phyloP scores from a whole-genome alignment of 2,797 vertebrate species.

The Notolepis coatsorum region DNA sequence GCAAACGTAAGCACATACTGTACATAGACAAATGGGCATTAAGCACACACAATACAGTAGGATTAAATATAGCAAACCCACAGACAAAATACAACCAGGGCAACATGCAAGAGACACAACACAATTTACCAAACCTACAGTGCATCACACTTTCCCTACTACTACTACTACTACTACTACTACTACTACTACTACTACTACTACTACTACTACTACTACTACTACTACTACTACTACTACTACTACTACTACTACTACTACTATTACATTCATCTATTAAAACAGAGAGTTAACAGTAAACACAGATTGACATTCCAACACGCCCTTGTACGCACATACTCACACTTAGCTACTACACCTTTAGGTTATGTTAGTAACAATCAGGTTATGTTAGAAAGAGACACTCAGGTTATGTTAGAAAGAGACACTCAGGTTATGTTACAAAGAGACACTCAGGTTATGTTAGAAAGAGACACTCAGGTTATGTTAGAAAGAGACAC shows the following conservation, averaged over 20 bases:
- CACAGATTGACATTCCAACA: background rate
- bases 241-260: too few relatives aligned
- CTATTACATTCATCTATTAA: too few relatives aligned
- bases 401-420: background rate
- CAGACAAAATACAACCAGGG: background rate
- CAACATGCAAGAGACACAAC: background rate
- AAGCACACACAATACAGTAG: background rate
- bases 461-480: conserved; percentile 35
- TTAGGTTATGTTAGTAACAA: background rate
- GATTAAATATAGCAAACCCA: background rate
- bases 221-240: too few relatives aligned
- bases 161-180: too few relatives aligned
- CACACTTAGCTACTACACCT: background rate
- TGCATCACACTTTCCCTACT: too few relatives aligned
- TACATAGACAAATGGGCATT: too few relatives aligned
- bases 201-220: too few relatives aligned
- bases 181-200: too few relatives aligned
- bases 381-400: background rate
- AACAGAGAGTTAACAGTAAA: too few relatives aligned
- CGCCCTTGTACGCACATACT: background rate
- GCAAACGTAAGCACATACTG: background rate
- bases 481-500: too few relatives aligned
- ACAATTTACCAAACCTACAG: too few relatives aligned
- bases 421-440: background rate
- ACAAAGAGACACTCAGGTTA: background rate